Evolutionary conservation across 1,140 invertebrate species (phyloP).

Genomic region (Trichonephila clavata): DNA sequence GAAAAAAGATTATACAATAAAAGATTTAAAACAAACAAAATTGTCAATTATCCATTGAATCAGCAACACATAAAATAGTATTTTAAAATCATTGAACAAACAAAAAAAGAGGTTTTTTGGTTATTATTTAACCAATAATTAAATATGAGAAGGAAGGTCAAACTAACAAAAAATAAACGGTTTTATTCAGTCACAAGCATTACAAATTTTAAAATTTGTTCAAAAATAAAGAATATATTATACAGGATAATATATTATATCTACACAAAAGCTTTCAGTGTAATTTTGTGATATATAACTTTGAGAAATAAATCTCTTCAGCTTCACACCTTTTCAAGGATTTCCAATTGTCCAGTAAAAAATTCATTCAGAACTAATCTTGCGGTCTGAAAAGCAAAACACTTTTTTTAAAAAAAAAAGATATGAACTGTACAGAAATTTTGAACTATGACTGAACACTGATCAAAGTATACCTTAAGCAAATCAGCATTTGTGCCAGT

Average conservation of each 20-base stretch:
- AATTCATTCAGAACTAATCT: slow-evolving; percentile 92
- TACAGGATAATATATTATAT: background rate
- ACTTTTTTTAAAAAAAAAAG: slow-evolving; percentile 30
- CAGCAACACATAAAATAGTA: no score
- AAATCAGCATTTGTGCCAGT: slow-evolving; percentile 65
- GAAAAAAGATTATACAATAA: background rate
- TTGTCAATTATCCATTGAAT: no score
- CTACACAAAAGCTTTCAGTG: background rate
- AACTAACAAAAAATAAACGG: background rate
- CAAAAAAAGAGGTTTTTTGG: no score
- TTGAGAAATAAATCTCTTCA: slow-evolving; percentile 14
- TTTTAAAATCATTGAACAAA: no score
- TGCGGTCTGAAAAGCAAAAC: slow-evolving; percentile 85
- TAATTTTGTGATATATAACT: slow-evolving; percentile 42
- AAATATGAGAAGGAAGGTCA: background rate
- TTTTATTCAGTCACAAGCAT: slow-evolving; percentile 12
- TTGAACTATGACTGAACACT: slow-evolving; percentile 53
- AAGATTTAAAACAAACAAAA: background rate
- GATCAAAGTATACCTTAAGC: slow-evolving; percentile 66
- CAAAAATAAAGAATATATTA: background rate
- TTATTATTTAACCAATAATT: background rate
- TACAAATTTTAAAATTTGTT: background rate
- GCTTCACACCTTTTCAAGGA: slow-evolving; percentile 55
- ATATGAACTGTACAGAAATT: background rate
- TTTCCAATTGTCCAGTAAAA: slow-evolving; percentile 85